Conservation (phyloP, 2,113 vertebrate species). For the Trochalopteron elliotii region DNA sequence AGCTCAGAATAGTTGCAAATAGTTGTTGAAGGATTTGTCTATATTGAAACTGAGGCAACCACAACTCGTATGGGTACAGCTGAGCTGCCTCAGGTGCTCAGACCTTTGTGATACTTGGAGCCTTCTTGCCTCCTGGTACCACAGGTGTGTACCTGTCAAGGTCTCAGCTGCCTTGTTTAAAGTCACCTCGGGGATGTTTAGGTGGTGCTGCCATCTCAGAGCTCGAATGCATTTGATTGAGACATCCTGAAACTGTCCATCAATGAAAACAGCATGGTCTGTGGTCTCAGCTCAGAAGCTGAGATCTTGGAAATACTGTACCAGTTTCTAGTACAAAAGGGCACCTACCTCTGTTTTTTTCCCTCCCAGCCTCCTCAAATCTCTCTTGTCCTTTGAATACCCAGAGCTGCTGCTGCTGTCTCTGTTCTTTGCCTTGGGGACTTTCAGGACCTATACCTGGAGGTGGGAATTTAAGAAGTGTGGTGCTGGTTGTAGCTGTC, state of each 20-base stretch:
- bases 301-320: neutral
- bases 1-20: neutral
- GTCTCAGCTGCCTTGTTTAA: neutral
- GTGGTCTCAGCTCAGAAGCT: neutral
- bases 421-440: neutral
- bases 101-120: accelerated
- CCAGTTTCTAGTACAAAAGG: neutral
- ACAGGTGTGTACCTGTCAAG: accelerated
- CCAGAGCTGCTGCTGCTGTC: neutral
- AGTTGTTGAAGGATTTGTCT: neutral
- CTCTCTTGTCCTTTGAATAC: neutral
- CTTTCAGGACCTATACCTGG: neutral
- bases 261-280: accelerated
- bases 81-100: neutral
- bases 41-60: accelerated
- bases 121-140: accelerated
- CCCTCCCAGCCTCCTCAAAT: neutral
- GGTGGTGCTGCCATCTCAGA: neutral
- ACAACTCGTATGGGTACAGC: neutral
- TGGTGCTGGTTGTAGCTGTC: neutral
- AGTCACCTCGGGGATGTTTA: accelerated
- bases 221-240: neutral
- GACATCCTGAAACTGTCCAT: neutral
- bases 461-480: neutral
- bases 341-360: neutral